Conservation (phyloP, 2,113 vertebrate genomes). For the Brevimyrus niger region DNA sequence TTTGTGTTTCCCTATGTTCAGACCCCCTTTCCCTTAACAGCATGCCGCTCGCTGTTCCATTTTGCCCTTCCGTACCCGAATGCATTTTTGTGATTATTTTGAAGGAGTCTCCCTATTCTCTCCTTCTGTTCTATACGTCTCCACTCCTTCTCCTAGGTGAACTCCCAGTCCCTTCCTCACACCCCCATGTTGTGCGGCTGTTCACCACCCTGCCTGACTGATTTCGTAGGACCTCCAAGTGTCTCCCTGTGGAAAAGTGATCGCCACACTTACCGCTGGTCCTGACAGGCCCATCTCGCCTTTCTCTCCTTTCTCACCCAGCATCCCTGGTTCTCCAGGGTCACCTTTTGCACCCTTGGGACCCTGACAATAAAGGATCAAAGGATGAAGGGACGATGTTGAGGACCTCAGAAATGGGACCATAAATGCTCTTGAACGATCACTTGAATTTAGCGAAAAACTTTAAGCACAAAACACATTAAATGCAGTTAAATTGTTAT, state of each 20-base stretch:
- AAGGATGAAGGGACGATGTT: not conserved
- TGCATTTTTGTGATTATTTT: not conserved
- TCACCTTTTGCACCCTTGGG: conserved; percentile 74
- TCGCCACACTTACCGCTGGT: conserved; percentile 64
- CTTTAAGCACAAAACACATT: not conserved
- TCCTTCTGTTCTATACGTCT: not conserved
- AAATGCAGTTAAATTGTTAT: not conserved
- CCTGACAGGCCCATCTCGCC: conserved; percentile 76
- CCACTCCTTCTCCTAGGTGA: not conserved
- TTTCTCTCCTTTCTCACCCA: conserved; percentile 74
- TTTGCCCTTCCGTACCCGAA: not conserved
- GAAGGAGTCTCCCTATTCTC: not conserved
- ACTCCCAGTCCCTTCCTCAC: not conserved
- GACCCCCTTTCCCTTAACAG: not conserved
- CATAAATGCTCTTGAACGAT: not conserved
- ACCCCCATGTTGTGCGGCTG: not conserved
- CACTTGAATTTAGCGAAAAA: not conserved
- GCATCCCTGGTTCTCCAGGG: conserved; percentile 60
- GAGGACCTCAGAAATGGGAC: not conserved
- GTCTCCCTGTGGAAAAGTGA: not conserved
- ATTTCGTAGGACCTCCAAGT: not conserved
- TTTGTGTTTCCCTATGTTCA: not conserved
- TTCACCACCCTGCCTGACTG: not conserved
- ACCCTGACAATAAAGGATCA: conserved; percentile 57
- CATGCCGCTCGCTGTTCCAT: not conserved